Evolutionary conservation across 2,113 vertebrate species (phyloP), one percentile per base, ranked within the genome.

Genomic region (Ammodytes dubius): DNA sequence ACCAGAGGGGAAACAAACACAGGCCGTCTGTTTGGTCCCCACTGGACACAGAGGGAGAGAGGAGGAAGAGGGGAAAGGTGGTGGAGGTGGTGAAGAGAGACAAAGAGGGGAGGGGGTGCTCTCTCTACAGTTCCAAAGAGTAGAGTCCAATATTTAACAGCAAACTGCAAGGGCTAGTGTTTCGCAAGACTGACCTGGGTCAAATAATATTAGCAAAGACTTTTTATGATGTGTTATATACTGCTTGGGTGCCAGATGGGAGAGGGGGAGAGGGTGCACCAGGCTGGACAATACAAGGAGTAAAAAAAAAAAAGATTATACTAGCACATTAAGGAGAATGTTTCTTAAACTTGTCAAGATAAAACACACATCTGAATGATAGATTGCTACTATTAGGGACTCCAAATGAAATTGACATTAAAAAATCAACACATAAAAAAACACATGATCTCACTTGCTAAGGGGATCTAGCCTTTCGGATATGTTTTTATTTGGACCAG

Each of bases 1-100:
- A 90, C 90, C 90, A 86, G 87, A 90, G 88, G 90, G 88, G 86
- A 86, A 86, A 87, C 85, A 88, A 91, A 90, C 84, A 87, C 64
- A 67, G 84, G 67, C 74, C 45, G 80, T 75, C 70, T 86, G 82
- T 83, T 85, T 78, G 81, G 76, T 78, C 57, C 85, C 65, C 12
- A 59, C 70, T 70, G 84, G 80, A 86, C 83, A 80, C 43, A 46
- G 74, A 70, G 39, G 11, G 19, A 69, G 35, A 27, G 14, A 47
- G 58, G 68, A 58, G 40, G 12, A 45, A 54, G 64, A 60, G 40
- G 45, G 67, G 45, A 52, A 70, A 74, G 58, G 75, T 45, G 47
- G 63, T 65, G 69, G 64, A 27, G 9, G 54, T 63, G 70, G 66
- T 39, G 40, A 52, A 46, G 46, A 37, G 17, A 39, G 27, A 27